phyloP scores from a whole-genome alignment of 2,113 vertebrate genomes.

The Vombatus ursinus region DNA sequence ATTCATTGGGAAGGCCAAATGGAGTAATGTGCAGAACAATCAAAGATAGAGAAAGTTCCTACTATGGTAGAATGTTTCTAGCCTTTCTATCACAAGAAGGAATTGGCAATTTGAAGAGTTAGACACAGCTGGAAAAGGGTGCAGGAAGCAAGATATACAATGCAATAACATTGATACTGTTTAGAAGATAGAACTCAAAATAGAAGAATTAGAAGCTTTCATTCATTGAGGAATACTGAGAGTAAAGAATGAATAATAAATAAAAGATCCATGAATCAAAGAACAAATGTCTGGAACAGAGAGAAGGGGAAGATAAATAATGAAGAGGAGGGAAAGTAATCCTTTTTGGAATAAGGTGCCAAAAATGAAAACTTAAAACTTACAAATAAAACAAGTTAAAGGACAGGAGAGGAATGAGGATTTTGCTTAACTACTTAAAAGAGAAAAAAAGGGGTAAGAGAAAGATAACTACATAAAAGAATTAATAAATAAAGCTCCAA shows the following conservation, averaged over 20 bases:
- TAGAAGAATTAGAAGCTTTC: background rate
- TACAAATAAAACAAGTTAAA: background rate
- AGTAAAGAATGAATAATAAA: background rate
- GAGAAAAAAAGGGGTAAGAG: background rate
- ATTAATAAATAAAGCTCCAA: background rate
- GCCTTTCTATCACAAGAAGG: background rate
- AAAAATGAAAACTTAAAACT: background rate
- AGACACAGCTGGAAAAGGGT: no score
- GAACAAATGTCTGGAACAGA: background rate
- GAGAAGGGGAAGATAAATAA: background rate
- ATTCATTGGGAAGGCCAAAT: accelerated
- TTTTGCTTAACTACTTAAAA: background rate
- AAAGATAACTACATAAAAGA: background rate
- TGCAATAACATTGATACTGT: background rate
- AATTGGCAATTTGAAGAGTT: background rate
- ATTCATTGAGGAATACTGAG: background rate
- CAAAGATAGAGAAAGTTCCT: background rate
- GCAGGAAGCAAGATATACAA: background rate
- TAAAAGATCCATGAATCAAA: background rate
- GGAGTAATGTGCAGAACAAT: background rate
- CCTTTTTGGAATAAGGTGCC: background rate
- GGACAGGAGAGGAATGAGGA: background rate
- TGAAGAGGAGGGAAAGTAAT: background rate
- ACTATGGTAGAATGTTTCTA: background rate
- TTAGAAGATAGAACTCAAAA: background rate